These are phyloP conservation scores for Sebastes nivosus DNA, from an alignment of 2,797 vertebrate species.

Conservation along the genomic window DNA sequence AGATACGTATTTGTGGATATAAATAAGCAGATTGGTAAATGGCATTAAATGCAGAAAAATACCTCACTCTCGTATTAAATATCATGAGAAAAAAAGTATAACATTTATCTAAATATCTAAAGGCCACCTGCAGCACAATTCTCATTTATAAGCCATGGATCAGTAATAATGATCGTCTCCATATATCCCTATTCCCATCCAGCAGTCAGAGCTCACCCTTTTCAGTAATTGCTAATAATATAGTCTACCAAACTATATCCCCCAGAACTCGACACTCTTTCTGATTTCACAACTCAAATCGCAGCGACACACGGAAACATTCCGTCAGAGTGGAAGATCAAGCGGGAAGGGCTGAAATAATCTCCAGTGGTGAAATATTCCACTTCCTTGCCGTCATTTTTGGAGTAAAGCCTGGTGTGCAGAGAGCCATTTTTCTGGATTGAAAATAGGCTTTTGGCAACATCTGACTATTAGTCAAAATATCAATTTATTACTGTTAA, in stretches of 20 bases:
- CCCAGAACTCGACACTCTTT: background rate
- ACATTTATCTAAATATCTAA: background rate
- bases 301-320: background rate
- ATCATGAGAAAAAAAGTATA: background rate
- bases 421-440: conserved; percentile 1
- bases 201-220: background rate
- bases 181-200: background rate
- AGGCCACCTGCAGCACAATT: background rate
- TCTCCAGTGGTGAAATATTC: conserved; percentile 56
- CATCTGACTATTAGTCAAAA: conserved; percentile 11
- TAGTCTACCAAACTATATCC: background rate
- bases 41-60: background rate
- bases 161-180: background rate
- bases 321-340: background rate
- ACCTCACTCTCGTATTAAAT: background rate
- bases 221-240: background rate
- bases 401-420: conserved; percentile 19
- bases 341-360: background rate
- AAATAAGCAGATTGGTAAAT: background rate
- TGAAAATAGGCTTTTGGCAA: conserved; percentile 14
- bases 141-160: background rate
- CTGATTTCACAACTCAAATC: background rate
- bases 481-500: conserved; percentile 8
- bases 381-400: conserved; percentile 15
- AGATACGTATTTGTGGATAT: background rate